phyloP scores from a whole-genome alignment of 2,888 invertebrate species.

The Ceramica pisi region DNA sequence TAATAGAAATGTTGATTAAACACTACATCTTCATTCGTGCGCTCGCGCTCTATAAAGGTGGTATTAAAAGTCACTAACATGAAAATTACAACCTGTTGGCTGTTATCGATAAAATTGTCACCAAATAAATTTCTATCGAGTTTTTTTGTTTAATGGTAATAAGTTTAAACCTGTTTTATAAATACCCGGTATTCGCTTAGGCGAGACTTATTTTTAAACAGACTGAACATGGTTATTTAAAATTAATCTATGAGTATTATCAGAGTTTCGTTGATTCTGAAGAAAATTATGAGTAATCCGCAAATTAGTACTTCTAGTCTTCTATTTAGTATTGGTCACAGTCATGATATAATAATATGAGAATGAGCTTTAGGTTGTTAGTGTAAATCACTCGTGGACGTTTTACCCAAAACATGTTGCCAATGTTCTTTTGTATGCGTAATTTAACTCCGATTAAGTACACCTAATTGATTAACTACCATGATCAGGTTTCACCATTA shows the following conservation, averaged over 20 bases:
- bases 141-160: conserved; percentile 28
- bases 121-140: conserved; percentile 48
- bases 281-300: conserved; percentile 5
- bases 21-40: background rate
- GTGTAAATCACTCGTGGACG: conserved; percentile 2
- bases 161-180: conserved; percentile 37
- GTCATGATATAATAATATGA: background rate
- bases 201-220: conserved; percentile 6
- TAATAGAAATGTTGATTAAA: background rate
- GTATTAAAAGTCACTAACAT: conserved; percentile 8
- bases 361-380: background rate
- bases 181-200: conserved; percentile 18
- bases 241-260: background rate
- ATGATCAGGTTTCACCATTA: conserved; percentile 25
- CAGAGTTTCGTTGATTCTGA: background rate
- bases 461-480: conserved; percentile 24
- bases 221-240: conserved; percentile 4
- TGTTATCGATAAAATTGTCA: conserved; percentile 45
- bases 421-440: conserved; percentile 12
- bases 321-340: background rate
- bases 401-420: background rate
- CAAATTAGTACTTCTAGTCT: conserved; percentile 1
- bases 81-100: conserved; percentile 25
- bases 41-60: background rate
- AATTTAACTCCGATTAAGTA: conserved; percentile 16